Evolutionary conservation across 2,113 vertebrate species (phyloP), one percentile per base, ranked within the genome.

Genomic region (Hypomesus transpacificus): DNA sequence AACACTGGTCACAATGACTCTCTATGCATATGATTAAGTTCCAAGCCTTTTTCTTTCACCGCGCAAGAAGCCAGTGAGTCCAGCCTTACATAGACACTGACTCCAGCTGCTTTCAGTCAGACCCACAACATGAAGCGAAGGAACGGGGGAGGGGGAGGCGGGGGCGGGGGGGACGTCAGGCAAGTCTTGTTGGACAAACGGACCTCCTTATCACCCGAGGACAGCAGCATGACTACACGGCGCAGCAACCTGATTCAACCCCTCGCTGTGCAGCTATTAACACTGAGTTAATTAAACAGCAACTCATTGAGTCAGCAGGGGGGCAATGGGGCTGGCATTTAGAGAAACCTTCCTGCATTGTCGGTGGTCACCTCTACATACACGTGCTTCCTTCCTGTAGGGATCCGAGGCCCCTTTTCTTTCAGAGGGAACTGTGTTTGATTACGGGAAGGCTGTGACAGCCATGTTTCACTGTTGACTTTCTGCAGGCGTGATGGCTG

Each of bases 221-320:
- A 86, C 59, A 63, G 61, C 86, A 86, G 84, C 53, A 68, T 18
- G 8, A 66, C 76, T 74, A 80, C 77, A 16, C 28, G 14, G 52
- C 60, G 46, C 64, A 64, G 73, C 75, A 72, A 69, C 75, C 77
- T 24, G 66, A 76, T 82, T 69, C 86, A 83, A 74, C 22, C n/a
- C 75, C 83, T 84, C 78, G 83, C 83, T 85, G 87, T 84, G 83
- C 84, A 80, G 76, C 82, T 80, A 89, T 90, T 89, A 89, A 87
- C 80, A 83, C 77, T 75, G 80, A 87, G 82, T 90, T 91, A 91
- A 91, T 91, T 91, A 90, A 91, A 88, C 76, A 77, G 82, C 86
- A 88, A 84, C 84, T 87, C 86, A 85, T 82, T 85, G 85, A 81
- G 83, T 82, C 83, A 77, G 82, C 75, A 83, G n/a, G 63, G 53